phyloP scores from a whole-genome alignment of 2,113 vertebrate genomes.

The Mola mola region DNA sequence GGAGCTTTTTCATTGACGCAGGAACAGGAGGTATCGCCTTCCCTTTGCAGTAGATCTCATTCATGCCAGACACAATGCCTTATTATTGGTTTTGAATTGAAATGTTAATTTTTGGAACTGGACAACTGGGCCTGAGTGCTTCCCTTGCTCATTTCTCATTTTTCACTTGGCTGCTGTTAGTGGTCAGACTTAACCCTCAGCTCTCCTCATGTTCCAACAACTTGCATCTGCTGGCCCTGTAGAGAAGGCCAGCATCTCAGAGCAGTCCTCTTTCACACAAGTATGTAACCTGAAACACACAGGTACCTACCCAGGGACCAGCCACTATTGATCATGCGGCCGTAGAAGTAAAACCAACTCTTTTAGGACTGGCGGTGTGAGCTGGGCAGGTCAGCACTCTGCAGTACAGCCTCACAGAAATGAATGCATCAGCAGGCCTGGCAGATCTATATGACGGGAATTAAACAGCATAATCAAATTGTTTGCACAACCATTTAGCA shows the following conservation, averaged over 20 bases:
- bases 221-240: constrained; percentile 13
- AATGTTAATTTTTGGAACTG: constrained; percentile 97
- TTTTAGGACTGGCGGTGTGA: constrained; percentile 50
- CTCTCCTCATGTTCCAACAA: constrained; percentile 57
- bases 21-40: constrained; percentile 92
- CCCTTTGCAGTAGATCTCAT: constrained; percentile 86
- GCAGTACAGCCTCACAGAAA: constrained; percentile 64
- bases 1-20: constrained; percentile 93
- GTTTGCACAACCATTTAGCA: constrained; percentile 82
- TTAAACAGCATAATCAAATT: constrained; percentile 83
- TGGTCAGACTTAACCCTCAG: constrained; percentile 79
- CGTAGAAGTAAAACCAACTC: constrained; percentile 54
- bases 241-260: neutral
- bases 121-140: constrained; percentile 84
- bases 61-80: constrained; percentile 93
- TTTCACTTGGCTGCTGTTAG: constrained; percentile 83
- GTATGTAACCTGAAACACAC: constrained; percentile 45
- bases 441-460: constrained; percentile 82
- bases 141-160: constrained; percentile 90
- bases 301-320: constrained; percentile 43
- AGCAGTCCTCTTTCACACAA: constrained; percentile 14
- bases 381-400: constrained; percentile 71
- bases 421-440: constrained; percentile 70
- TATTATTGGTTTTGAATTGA: constrained; percentile 98
- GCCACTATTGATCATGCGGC: constrained; percentile 60